A percentile compares a stretch with the other conserved stretches of the same genome.
These are phyloP conservation scores for Zalophus californianus DNA, from an alignment of 2,797 vertebrate genomes.

Conservation along the genomic window DNA sequence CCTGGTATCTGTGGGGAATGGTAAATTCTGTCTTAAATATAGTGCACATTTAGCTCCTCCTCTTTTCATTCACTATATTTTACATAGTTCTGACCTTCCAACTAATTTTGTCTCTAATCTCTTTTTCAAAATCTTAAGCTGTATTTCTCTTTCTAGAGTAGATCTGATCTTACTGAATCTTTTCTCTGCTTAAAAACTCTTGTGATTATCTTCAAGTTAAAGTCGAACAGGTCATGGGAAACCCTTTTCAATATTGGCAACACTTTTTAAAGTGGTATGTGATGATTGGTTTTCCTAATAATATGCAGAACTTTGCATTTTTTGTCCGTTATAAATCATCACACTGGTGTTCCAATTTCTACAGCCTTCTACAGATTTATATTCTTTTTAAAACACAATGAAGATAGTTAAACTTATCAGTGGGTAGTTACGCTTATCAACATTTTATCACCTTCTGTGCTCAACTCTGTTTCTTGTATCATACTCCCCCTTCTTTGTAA, in stretches of 20 bases:
- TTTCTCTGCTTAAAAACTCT: conserved; percentile 27
- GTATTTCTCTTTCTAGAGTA: background rate
- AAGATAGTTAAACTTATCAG: background rate
- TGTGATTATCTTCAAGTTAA: background rate
- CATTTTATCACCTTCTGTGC: background rate
- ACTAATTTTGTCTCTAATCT: conserved; percentile 25
- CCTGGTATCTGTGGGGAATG: background rate
- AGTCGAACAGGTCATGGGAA: background rate
- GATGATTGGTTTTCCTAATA: background rate
- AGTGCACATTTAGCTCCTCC: background rate
- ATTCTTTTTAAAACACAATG: background rate
- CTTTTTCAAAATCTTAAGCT: background rate
- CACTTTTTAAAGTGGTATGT: background rate
- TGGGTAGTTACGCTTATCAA: background rate
- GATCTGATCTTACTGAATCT: background rate
- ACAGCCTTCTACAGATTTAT: background rate
- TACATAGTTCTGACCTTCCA: conserved; percentile 9
- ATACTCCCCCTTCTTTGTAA: background rate
- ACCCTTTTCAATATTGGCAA: background rate
- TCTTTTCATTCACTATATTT: background rate
- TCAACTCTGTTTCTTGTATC: background rate
- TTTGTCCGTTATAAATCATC: background rate
- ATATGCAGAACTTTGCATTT: background rate
- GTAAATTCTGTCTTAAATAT: background rate
- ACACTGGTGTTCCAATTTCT: background rate